Evolutionary conservation across 2,113 vertebrate species (phyloP).

Genomic region (cattle (Bos taurus)): ARS-UCD2.0 NC_037336.1:62118001-62118500

Average conservation of each 20-base stretch:
- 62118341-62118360: neutral
- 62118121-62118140: neutral
- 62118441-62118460: neutral
- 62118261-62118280: neutral
- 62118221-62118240: neutral
- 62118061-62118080: slow-evolving; percentile 34
- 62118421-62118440: neutral
- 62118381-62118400: neutral
- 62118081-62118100: neutral
- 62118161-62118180: neutral
- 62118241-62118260: neutral
- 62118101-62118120: neutral
- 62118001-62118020: slow-evolving; percentile 38
- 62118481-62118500: neutral
- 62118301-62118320: neutral
- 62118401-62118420: neutral
- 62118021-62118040: slow-evolving; percentile 25
- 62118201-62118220: neutral
- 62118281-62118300: neutral
- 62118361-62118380: neutral
- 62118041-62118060: neutral
- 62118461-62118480: neutral
- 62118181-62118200: neutral
- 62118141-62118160: neutral
- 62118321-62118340: neutral